Evolutionary conservation across 2,888 invertebrate genomes (phyloP), one percentile per base, ranked within the genome.

Genomic region (Rhingia campestris): DNA sequence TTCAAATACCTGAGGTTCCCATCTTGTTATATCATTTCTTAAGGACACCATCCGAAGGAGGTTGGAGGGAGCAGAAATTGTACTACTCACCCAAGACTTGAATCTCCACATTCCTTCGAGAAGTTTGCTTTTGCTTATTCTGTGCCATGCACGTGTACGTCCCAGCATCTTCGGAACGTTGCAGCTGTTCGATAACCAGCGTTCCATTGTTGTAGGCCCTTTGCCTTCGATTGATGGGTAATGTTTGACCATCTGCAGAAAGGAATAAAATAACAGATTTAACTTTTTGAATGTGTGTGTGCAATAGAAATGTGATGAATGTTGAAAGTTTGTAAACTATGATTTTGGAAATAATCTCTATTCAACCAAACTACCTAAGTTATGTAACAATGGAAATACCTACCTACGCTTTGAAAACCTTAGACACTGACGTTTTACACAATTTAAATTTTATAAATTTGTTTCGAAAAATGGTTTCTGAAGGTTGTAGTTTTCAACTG

Each of bases 61-160:
- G 12, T 12, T 63, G 35, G 49, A 12, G 41, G 14, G 22, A 41
- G 6, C 12, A 12, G 32, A 6, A 6, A 14, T 5, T 22, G 37
- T 37, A 37, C 37, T 79, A 84, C 84, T 92, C 89, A 95, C 95
- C 95, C 88, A 95, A 91, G 89, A 95, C 94, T 92, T 95, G 95
- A 43, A 95, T 95, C 90, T 95, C 95, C 9, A 95, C 95, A 86
- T 95, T 95, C 64, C 95, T 92, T 84, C 96, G 93, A 30, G 96
- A 95, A 1, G 95, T 94, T 89, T 96, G 95, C 80, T 95, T 94
- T 89, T 96, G 96, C 86, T 96, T 93, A 91, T 97, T 97, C 86
- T 95, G 94, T 0, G 97, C 98, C 88, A 96, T 96, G 90, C 98
- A 98, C 58, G 96, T 97, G 92, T 98, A 98, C 9, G 96, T 95